phyloP scores from a whole-genome alignment of 1,140 invertebrate species.

The Drosophila navojoa region DNA sequence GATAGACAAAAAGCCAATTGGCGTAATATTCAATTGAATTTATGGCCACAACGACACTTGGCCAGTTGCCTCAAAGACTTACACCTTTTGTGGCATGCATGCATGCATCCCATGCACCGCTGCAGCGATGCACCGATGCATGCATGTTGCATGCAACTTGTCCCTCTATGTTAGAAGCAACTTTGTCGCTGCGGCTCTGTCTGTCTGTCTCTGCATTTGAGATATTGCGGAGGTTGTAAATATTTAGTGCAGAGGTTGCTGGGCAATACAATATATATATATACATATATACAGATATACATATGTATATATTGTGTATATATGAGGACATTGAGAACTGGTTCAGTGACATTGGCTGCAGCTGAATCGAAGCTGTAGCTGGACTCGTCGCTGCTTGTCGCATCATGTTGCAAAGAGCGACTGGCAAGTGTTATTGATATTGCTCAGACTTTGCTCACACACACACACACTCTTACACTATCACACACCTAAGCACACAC shows the following conservation, averaged over 20 bases:
- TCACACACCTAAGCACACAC: constrained; percentile 14
- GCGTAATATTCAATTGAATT: constrained; percentile 84
- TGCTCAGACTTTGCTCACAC: constrained; percentile 55
- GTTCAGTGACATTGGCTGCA: constrained; percentile 77
- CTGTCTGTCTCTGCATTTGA: constrained; percentile 62
- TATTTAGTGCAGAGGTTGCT: constrained; percentile 81
- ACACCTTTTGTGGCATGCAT: constrained; percentile 53
- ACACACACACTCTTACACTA: constrained; percentile 19
- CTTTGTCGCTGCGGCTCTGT: constrained; percentile 46
- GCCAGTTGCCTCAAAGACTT: constrained; percentile 50
- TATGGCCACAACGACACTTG: constrained; percentile 83
- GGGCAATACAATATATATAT: constrained; percentile 27
- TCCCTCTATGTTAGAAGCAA: constrained; percentile 71
- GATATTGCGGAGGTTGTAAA: constrained; percentile 82
- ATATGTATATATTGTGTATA: constrained; percentile 52
- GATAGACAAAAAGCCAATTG: constrained; percentile 83
- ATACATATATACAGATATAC: constrained; percentile 38
- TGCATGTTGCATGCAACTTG: constrained; percentile 73
- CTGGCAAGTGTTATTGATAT: constrained; percentile 81
- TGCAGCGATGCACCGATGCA: constrained; percentile 6
- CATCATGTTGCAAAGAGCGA: constrained; percentile 73
- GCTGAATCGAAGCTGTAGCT: neutral
- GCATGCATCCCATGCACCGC: constrained; percentile 15
- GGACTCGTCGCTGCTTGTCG: constrained; percentile 51
- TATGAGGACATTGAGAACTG: constrained; percentile 82